Evolutionary conservation across 2,113 vertebrate genomes (phyloP).

Genomic region (Acanthochromis polyacanthus): DNA sequence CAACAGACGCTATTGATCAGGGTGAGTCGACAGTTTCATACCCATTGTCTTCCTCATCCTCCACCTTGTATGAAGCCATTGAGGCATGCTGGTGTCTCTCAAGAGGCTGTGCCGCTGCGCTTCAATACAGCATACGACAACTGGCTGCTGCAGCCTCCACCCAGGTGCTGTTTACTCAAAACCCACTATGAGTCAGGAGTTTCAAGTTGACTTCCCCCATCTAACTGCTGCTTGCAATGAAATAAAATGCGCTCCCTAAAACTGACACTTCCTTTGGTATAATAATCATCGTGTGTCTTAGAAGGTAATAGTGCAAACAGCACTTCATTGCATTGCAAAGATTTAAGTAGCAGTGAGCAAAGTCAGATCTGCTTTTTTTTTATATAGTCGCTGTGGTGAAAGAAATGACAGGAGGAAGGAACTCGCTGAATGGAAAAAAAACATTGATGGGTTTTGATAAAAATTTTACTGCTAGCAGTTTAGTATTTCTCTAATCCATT

Average conservation of each 20-base stretch:
- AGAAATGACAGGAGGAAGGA: not conserved
- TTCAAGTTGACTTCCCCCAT: slow-evolving; percentile 57
- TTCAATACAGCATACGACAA: not conserved
- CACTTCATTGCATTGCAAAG: not conserved
- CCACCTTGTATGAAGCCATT: slow-evolving; percentile 39
- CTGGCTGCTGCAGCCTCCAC: slow-evolving; percentile 11
- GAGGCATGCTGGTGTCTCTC: slow-evolving; percentile 26
- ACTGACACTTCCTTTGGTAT: slow-evolving; percentile 14
- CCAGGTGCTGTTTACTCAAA: slow-evolving; percentile 46
- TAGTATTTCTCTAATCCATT: not conserved
- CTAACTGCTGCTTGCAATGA: slow-evolving; percentile 50
- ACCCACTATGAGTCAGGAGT: slow-evolving; percentile 52
- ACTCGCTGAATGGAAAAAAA: too few relatives aligned
- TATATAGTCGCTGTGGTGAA: not conserved
- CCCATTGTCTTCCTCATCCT: slow-evolving; percentile 23
- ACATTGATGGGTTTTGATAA: too few relatives aligned
- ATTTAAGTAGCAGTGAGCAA: not conserved
- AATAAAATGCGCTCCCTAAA: slow-evolving; percentile 43
- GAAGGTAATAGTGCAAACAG: not conserved
- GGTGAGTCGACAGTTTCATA: slow-evolving; percentile 66
- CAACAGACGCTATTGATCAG: slow-evolving; percentile 39
- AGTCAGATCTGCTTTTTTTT: slow-evolving; percentile 4
- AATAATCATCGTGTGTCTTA: slow-evolving; percentile 37
- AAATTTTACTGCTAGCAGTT: too few relatives aligned
- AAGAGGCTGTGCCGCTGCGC: slow-evolving; percentile 27